phyloP scores from a whole-genome alignment of 2,113 vertebrate genomes.

The Oncorhynchus nerka region DNA sequence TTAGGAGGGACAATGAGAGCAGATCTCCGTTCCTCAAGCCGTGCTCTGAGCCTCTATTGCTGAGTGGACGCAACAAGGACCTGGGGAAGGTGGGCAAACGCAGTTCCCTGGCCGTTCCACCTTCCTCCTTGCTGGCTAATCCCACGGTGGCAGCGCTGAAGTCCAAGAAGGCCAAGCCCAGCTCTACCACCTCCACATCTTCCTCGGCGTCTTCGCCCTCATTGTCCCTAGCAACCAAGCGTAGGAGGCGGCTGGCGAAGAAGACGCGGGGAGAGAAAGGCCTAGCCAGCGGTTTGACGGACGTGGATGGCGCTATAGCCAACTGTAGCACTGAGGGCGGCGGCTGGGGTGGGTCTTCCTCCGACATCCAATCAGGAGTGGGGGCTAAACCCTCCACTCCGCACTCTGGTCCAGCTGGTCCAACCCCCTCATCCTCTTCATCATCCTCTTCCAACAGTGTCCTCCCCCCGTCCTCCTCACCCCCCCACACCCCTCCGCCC shows the following conservation, averaged over 20 bases:
- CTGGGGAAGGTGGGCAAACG: slow-evolving; percentile 56
- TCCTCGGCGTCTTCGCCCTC: slow-evolving; percentile 77
- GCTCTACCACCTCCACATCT: slow-evolving; percentile 78
- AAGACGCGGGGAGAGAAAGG: slow-evolving; percentile 67
- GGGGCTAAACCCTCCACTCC: slow-evolving; percentile 65
- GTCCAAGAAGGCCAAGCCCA: slow-evolving; percentile 75
- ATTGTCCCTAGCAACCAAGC: slow-evolving; percentile 65
- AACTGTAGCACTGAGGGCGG: slow-evolving; percentile 53
- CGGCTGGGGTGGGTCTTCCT: slow-evolving; percentile 55
- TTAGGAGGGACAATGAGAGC: slow-evolving; percentile 90
- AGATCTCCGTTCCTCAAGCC: slow-evolving; percentile 88
- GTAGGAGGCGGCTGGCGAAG: slow-evolving; percentile 66
- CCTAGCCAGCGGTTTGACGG: not conserved
- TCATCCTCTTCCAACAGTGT: slow-evolving; percentile 67
- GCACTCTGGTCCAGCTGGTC: slow-evolving; percentile 63
- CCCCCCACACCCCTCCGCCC: slow-evolving; percentile 70
- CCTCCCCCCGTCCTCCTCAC: slow-evolving; percentile 72
- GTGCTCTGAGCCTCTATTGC: slow-evolving; percentile 67
- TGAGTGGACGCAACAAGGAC: slow-evolving; percentile 64
- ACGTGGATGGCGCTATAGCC: slow-evolving; percentile 41
- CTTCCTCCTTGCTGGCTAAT: slow-evolving; percentile 43
- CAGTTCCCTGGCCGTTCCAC: slow-evolving; percentile 47
- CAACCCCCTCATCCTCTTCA: slow-evolving; percentile 71
- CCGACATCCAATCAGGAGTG: slow-evolving; percentile 49
- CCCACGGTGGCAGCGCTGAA: slow-evolving; percentile 43